Percentiles rank a stretch among this genome's conserved stretches.
These are phyloP conservation scores for Chamaetylas fuelleborni DNA, from an alignment of 2,113 vertebrate species.

Conservation along the genomic window DNA sequence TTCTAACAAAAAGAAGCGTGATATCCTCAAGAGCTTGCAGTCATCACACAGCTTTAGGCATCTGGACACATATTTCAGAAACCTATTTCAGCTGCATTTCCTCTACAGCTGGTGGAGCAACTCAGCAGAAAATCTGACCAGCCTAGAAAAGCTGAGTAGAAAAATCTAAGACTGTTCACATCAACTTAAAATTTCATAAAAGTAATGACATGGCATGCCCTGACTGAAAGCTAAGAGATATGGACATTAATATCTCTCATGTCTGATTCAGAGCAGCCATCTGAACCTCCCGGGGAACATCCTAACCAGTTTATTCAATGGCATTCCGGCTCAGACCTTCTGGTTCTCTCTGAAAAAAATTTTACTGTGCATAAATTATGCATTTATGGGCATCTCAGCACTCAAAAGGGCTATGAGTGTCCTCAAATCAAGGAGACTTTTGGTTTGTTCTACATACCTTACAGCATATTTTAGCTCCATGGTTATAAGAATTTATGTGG, in stretches of 20 bases:
- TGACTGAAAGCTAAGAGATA: background rate
- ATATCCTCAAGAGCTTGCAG: background rate
- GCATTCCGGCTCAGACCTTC: background rate
- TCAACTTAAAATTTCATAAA: background rate
- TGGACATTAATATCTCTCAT: rapidly evolving
- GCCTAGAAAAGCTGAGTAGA: background rate
- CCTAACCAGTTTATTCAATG: background rate
- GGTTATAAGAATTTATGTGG: background rate
- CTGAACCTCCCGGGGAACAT: background rate
- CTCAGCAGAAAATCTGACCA: background rate
- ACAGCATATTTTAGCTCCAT: background rate
- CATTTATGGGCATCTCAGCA: background rate
- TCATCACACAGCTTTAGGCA: background rate
- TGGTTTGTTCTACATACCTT: background rate
- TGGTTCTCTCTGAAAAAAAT: background rate
- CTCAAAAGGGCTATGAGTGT: background rate
- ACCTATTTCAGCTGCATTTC: background rate
- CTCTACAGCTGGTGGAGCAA: background rate
- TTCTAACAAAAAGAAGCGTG: background rate
- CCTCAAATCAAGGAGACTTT: background rate
- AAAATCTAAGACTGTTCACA: background rate
- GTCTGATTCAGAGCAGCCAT: background rate
- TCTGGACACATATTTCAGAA: background rate
- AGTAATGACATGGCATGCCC: background rate
- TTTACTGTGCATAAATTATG: background rate